Evolutionary conservation across 2,888 invertebrate species (phyloP).

Genomic region (Biston betularia): DNA sequence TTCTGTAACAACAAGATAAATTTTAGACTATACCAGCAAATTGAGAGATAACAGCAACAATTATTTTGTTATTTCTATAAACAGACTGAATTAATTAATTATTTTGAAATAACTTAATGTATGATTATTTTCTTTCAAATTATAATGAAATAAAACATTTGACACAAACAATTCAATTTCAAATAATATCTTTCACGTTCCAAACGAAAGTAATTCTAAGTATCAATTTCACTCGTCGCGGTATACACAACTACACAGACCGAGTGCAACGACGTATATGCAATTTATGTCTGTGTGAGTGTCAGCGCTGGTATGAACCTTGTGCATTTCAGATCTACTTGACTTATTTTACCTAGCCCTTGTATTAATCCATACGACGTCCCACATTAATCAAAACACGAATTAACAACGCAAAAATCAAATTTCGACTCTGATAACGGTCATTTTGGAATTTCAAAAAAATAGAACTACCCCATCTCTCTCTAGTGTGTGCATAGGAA

Average conservation of each 20-base stretch:
- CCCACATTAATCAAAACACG: constrained; percentile 52
- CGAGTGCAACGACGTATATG: constrained; percentile 73
- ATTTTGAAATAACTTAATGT: not conserved
- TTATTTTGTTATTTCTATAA: not conserved
- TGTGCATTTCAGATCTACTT: constrained; percentile 76
- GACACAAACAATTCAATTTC: constrained; percentile 31
- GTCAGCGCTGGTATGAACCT: constrained; percentile 78
- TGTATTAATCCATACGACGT: constrained; percentile 64
- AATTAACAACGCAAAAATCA: constrained; percentile 32
- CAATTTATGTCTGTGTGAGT: constrained; percentile 64
- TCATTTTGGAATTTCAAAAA: constrained; percentile 49
- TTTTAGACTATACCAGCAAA: not conserved
- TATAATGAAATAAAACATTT: not conserved
- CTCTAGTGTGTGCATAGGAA: constrained; percentile 54
- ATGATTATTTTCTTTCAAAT: not conserved
- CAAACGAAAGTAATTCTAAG: constrained; percentile 48
- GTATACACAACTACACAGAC: constrained; percentile 67
- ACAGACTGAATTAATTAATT: not conserved
- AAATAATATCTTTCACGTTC: constrained; percentile 18
- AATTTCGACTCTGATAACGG: constrained; percentile 35
- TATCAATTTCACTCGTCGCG: constrained; percentile 60
- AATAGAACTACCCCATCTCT: constrained; percentile 57
- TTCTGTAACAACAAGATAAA: not conserved
- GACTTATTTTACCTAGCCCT: constrained; percentile 72
- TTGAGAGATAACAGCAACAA: not conserved